Conservation (phyloP, 2,888 invertebrate genomes). For the Metopia argyrocephala region DNA sequence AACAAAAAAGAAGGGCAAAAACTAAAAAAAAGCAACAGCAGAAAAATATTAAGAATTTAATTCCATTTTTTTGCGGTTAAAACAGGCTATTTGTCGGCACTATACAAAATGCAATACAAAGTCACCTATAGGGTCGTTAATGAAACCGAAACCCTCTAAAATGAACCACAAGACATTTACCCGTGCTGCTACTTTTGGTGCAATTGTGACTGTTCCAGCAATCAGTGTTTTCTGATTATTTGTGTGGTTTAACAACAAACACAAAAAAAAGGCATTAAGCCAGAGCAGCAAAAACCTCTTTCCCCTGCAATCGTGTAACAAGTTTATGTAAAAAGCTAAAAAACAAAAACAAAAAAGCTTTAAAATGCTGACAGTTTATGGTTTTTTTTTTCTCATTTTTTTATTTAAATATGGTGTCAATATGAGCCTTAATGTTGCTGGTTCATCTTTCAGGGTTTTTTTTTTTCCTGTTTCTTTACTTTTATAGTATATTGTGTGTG, state of each 20-base stretch:
- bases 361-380: slow-evolving; percentile 40
- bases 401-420: too few relatives aligned
- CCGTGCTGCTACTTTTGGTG: slow-evolving; percentile 1
- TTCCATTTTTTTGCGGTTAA: slow-evolving; percentile 58
- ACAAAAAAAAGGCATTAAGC: slow-evolving; percentile 37
- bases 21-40: too few relatives aligned
- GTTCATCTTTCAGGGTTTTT: slow-evolving; percentile 18
- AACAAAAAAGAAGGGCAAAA: slow-evolving; percentile 12
- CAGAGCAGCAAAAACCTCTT: neutral
- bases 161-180: slow-evolving; percentile 43
- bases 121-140: slow-evolving; percentile 62
- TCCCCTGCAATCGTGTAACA: neutral
- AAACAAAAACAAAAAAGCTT: slow-evolving; percentile 35
- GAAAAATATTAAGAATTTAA: slow-evolving; percentile 47
- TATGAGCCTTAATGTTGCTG: too few relatives aligned
- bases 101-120: slow-evolving; percentile 55
- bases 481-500: slow-evolving; percentile 50
- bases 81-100: slow-evolving; percentile 43
- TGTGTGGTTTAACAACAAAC: too few relatives aligned
- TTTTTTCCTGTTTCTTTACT: too few relatives aligned
- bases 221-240: slow-evolving; percentile 33
- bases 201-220: slow-evolving; percentile 18
- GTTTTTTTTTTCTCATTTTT: too few relatives aligned
- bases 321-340: neutral
- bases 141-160: slow-evolving; percentile 38